Conservation (phyloP, 23 tunicate genomes). For the Botrylloides violaceus region DNA sequence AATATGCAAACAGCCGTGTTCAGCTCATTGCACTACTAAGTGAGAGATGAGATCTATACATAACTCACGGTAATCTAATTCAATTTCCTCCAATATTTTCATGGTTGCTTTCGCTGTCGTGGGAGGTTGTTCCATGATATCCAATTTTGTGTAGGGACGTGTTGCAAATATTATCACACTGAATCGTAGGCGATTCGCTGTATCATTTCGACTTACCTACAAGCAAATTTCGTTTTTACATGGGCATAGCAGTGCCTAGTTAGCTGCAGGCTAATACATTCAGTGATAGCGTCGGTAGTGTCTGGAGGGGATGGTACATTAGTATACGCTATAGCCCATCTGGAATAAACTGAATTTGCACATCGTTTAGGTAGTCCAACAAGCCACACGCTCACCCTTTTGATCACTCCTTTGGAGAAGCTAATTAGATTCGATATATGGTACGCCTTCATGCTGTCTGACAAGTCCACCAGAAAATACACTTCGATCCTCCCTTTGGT, state of each 20-base stretch:
- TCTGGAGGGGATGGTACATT: no score
- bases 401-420: constrained; percentile 33
- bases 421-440: constrained; percentile 14
- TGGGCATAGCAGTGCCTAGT: no score
- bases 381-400: constrained; percentile 42
- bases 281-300: no score
- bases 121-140: constrained; percentile 17
- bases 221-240: no score
- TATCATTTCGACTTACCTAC: constrained; percentile 27
- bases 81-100: constrained; percentile 19
- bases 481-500: constrained; percentile 40
- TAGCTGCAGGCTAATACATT: no score
- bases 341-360: neutral
- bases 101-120: constrained; percentile 18
- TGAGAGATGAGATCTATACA: no score
- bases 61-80: constrained; percentile 27
- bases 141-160: constrained; percentile 6
- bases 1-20: no score
- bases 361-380: neutral
- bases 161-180: constrained; percentile 53
- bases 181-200: constrained; percentile 32
- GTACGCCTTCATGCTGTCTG: constrained; percentile 35
- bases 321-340: no score
- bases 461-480: constrained; percentile 52
- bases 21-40: no score